Evolutionary conservation across 2,888 invertebrate species (phyloP), one percentile per base, ranked within the genome.

Genomic region (Falcaria lacertinaria): DNA sequence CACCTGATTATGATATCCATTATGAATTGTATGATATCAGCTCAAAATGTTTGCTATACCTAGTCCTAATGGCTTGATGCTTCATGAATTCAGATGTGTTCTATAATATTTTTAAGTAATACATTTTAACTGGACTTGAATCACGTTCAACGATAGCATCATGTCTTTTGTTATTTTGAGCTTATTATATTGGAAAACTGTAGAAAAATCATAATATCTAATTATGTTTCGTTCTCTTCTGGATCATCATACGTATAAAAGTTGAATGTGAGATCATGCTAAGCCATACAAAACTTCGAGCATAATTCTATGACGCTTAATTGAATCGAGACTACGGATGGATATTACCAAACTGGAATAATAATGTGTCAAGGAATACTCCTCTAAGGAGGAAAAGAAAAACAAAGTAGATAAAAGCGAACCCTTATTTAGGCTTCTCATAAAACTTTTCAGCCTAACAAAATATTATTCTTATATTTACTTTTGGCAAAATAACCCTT

Each of bases 391-490:
- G 28, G 28, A 3, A 11, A 28, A 28, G 28, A 28, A 33, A 33
- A 33, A 33, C 15, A 33, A 33, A 33, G 33, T 34, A 8, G 28
- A 28, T 28, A 28, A 28, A 28, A 8, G 28, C 28, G 11, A 28
- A 28, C 8, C 5, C 13, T n/a, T 5, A 7, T 37, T 37, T 17
- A 11, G 37, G 15, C 15, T 65, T 62, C 54, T 62, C 63, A 66
- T 64, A 65, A 65, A 70, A 70, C 60, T 69, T 70, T 54, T 57
- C 58, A 68, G 60, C 60, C 61, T 50, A 59, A 50, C 50, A 56
- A 50, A 54, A 57, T 59, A 59, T 60, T 51, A 48, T 34, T 45
- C 44, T 50, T 49, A 37, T 44, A 47, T 41, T 35, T 15, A 48
- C 43, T 40, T 55, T 48, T 45, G 28, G 28, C 22, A 45, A 49